Evolutionary conservation across 2,797 vertebrate species (phyloP), one percentile per base, ranked within the genome.

Genomic region (Pseudochaenichthys georgianus): DNA sequence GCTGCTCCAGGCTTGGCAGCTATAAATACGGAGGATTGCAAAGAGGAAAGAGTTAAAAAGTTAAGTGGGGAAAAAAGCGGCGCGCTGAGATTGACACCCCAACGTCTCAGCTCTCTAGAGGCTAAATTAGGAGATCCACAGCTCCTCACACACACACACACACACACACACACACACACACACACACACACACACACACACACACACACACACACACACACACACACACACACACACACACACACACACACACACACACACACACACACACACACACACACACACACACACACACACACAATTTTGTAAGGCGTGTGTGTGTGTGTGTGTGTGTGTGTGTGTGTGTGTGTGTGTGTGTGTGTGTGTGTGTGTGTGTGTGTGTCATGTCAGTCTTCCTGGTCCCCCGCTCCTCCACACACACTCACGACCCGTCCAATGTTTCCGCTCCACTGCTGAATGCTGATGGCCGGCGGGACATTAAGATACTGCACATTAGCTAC

Each of bases 21-120:
- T 93, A 94, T 94, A 93, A 94, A 94, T 93, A 94, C 90, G 43
- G 87, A 87, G 92, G 92, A 91, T 89, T 90, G 93, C 86, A 90
- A 92, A 91, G 91, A 92, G 88, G 87, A 91, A n/a, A n/a, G n/a
- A n/a, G 92, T 93, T 94, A 93, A 94, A 94, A 94, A 94, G 93
- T 94, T 94, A 94, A 93, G 91, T 93, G 92, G 87, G 91, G 91
- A 92, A 93, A 93, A 93, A 92, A 93, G 91, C 87, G 16, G 85
- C 71, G 42, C 81, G 38, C 84, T 70, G 86, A 93, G 93, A 94
- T 93, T 94, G 93, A 94, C 93, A 94, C 83, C 81, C 78, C 85
- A 57, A 93, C 92, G 91, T 91, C 89, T 93, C 91, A 88, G 87
- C 90, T 92, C 93, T 94, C 93, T 92, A 91, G 93, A 93, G 93